Evolutionary conservation across 1,140 invertebrate genomes (phyloP), one percentile per base, ranked within the genome.

Genomic region (Drosophila orena): DNA sequence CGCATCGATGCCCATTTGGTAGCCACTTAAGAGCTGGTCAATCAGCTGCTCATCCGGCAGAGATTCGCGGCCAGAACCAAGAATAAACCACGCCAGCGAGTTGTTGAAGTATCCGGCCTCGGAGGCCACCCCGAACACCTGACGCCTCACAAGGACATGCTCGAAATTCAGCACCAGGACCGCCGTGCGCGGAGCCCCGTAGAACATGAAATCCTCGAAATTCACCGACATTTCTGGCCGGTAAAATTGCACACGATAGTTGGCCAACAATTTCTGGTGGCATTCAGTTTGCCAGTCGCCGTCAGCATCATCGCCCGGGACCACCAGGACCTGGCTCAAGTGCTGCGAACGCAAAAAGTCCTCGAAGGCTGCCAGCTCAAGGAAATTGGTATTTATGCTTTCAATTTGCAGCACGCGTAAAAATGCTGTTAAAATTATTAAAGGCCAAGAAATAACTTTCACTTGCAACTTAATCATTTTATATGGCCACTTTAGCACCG

Each of bases 401-500:
- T 89, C 84, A 84, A 89, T 89, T 89, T 89, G 68, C 77, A 43
- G 50, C 64, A 59, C 71, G 70, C 85, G 66, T 79, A 73, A 79
- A 79, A 79, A 66, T 77, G 44, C 58, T 76, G 64, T 52, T 68
- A 61, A 89, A 89, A 89, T 89, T 89, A 89, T 89, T 77, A 89
- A 71, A 84, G 78, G 65, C 83, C 83, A 88, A 72, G 81, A 79
- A 84, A 89, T 89, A 89, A 89, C 88, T 89, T 89, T 89, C 85
- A 89, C 79, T 88, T 70, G 83, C 58, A 89, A 70, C 62, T 83
- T 86, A 83, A 88, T 86, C 83, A 86, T 86, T 86, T 79, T 86
- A 79, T 88, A 88, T 79, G 84, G 55, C 53, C 61, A 78, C 79
- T 86, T 72, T 81, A 71, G 59, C 78, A 70, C 66, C 42, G 61